Evolutionary conservation across 2,113 vertebrate genomes (phyloP).

Genomic region (Mus spicilegus): DNA sequence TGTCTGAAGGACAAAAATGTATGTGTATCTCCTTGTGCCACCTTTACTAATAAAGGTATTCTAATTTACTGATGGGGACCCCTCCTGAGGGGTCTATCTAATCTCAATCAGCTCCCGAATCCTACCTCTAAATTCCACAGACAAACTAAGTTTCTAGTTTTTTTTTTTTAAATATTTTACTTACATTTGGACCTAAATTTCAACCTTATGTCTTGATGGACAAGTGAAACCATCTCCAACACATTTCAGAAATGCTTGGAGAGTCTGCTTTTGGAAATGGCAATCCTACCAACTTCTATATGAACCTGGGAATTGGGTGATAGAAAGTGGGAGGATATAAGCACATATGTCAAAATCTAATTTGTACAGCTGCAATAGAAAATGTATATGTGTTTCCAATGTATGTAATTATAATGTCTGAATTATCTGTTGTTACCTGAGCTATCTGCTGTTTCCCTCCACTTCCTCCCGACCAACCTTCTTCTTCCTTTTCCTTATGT

Average conservation of each 20-base stretch:
- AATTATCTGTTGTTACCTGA: not conserved
- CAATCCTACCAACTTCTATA: not conserved
- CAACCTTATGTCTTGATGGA: not conserved
- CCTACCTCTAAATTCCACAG: not conserved
- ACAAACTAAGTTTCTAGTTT: not conserved
- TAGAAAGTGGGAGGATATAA: not conserved
- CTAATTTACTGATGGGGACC: not conserved
- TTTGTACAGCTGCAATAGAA: not conserved
- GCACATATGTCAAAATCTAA: not conserved
- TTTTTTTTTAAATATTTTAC: not conserved
- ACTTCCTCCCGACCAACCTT: not conserved
- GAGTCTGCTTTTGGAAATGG: not conserved
- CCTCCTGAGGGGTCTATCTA: not conserved
- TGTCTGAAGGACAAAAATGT: not conserved
- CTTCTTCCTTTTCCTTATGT: not conserved
- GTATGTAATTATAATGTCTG: not conserved
- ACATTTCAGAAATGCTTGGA: not conserved
- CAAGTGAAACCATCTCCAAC: not conserved
- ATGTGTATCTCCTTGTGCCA: rapidly evolving
- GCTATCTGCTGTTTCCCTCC: not conserved
- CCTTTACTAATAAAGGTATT: not conserved
- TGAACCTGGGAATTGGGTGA: not conserved
- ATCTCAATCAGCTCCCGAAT: not conserved
- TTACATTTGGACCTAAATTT: not conserved
- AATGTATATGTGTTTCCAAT: not conserved